These are phyloP conservation scores for Xestia xanthographa DNA, from an alignment of 2,888 invertebrate species.

Conservation along the genomic window DNA sequence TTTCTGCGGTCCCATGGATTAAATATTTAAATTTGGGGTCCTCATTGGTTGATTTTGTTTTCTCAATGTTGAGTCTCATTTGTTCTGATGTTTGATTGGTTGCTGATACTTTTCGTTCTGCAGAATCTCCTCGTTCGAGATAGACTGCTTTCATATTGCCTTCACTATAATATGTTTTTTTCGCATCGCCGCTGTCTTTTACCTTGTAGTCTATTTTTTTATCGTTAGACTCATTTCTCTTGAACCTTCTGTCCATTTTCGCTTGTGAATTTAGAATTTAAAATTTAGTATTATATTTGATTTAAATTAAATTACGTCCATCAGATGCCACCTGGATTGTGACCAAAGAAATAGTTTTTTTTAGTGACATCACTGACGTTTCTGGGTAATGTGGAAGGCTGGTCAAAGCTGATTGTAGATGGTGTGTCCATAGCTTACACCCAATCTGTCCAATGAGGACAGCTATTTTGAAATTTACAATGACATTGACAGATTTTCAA, in stretches of 20 bases:
- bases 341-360: not conserved
- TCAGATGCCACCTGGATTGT: slow-evolving; percentile 47
- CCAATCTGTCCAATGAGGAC: no score
- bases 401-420: no score
- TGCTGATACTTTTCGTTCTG: slow-evolving; percentile 5
- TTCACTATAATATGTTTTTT: slow-evolving; percentile 29
- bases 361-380: not conserved
- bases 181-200: slow-evolving; percentile 67
- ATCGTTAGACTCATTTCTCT: slow-evolving; percentile 46
- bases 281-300: slow-evolving; percentile 53
- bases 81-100: slow-evolving; percentile 25
- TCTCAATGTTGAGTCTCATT: slow-evolving; percentile 4
- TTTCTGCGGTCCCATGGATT: slow-evolving; percentile 29
- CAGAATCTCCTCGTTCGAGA: slow-evolving; percentile 70
- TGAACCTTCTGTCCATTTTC: slow-evolving; percentile 60
- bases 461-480: no score
- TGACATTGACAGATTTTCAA: no score
- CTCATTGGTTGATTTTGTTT: slow-evolving; percentile 32
- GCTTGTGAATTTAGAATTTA: slow-evolving; percentile 56
- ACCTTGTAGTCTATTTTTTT: slow-evolving; percentile 59
- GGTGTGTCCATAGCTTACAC: no score
- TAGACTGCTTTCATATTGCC: slow-evolving; percentile 35
- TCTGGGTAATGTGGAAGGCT: no score
- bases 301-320: slow-evolving; percentile 12
- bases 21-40: slow-evolving; percentile 19